phyloP scores from a whole-genome alignment of 2,113 vertebrate genomes.

The Pan paniscus region DNA sequence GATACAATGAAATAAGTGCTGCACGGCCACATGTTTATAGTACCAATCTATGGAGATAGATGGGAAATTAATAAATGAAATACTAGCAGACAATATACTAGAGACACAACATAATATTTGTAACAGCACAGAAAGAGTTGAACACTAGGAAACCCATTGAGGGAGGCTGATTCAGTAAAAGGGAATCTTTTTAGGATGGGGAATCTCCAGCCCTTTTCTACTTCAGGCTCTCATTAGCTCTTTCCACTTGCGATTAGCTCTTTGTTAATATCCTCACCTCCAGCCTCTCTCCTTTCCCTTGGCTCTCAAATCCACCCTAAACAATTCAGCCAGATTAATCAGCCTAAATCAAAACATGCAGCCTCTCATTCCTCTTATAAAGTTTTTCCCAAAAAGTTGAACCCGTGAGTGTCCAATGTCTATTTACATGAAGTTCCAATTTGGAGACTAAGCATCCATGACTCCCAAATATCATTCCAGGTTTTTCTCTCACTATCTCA shows the following conservation, averaged over 20 bases:
- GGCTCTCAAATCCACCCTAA: neutral
- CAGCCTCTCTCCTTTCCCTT: neutral
- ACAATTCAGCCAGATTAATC: neutral
- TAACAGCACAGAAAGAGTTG: neutral
- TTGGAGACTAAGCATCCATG: neutral
- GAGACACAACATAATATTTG: neutral
- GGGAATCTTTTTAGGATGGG: neutral
- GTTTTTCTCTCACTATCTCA: neutral
- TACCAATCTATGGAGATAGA: neutral
- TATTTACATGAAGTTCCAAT: neutral
- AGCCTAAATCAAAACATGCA: neutral
- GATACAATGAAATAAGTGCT: neutral
- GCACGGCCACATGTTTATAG: neutral
- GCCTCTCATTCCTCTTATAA: neutral
- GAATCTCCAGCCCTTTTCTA: neutral
- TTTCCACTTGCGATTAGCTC: neutral
- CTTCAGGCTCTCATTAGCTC: neutral
- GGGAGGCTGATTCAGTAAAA: neutral
- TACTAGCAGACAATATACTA: neutral
- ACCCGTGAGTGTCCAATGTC: neutral
- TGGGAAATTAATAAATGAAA: neutral
- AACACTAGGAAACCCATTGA: neutral
- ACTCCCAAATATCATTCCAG: neutral
- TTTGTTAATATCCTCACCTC: neutral
- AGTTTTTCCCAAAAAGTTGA: neutral